A percentile compares a stretch with the other conserved stretches of the same genome.
Conservation (phyloP, 2,113 vertebrate species). For the Tragelaphus scriptus region DNA sequence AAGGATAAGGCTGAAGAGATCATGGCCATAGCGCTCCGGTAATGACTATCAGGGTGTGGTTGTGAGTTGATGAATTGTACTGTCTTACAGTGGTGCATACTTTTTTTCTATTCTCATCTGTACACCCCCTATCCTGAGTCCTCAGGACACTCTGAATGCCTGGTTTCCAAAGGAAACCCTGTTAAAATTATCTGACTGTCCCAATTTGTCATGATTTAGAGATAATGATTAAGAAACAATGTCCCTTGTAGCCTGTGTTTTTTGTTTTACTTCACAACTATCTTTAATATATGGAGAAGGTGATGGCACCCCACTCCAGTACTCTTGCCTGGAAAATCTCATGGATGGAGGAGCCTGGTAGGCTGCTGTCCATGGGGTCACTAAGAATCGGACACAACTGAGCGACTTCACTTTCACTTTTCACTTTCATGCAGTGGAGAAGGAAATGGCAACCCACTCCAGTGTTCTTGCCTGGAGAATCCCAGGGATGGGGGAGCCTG, state of each 20-base stretch:
- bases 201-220: neutral
- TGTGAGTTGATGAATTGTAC: neutral
- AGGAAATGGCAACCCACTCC: too few relatives aligned
- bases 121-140: neutral
- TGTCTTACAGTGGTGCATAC: neutral
- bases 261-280: constrained; percentile 23
- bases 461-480: too few relatives aligned
- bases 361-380: too few relatives aligned
- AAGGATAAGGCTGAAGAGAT: neutral
- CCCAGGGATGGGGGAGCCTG: too few relatives aligned
- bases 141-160: neutral
- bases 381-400: too few relatives aligned
- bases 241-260: neutral
- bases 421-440: too few relatives aligned
- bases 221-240: neutral
- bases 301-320: too few relatives aligned
- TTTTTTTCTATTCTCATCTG: neutral
- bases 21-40: neutral
- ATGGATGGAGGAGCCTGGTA: fast-evolving
- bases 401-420: too few relatives aligned
- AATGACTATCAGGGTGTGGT: neutral
- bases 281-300: neutral
- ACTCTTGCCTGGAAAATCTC: too few relatives aligned
- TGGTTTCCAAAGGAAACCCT: neutral
- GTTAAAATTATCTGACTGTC: neutral